phyloP scores from a whole-genome alignment of 2,113 vertebrate genomes.

The Oryzias melastigma region DNA sequence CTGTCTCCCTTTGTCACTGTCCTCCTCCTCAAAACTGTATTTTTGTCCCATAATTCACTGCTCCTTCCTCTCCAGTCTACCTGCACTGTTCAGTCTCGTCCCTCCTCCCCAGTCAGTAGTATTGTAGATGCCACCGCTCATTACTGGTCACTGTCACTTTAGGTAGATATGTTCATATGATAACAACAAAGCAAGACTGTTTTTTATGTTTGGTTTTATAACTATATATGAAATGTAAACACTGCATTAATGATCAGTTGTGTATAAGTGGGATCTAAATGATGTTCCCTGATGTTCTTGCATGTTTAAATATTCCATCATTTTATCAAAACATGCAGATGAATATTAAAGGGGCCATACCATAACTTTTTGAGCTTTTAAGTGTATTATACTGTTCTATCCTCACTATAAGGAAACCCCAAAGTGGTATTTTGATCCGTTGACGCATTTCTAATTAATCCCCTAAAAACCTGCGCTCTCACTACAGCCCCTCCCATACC shows the following conservation, averaged over 20 bases:
- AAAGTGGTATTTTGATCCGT: no score
- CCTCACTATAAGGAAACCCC: no score
- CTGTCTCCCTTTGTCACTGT: slow-evolving; percentile 19
- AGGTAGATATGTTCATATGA: slow-evolving; percentile 66
- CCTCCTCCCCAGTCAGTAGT: slow-evolving; percentile 28
- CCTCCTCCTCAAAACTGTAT: slow-evolving; percentile 38
- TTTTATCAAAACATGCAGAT: slow-evolving; percentile 21
- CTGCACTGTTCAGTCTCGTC: slow-evolving; percentile 32
- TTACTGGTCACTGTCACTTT: slow-evolving; percentile 63
- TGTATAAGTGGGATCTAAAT: slow-evolving; percentile 21
- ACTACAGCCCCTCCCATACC: no score
- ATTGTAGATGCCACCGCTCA: slow-evolving; percentile 36
- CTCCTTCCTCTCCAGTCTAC: slow-evolving; percentile 10
- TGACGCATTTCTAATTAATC: no score
- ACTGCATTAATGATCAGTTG: slow-evolving; percentile 33
- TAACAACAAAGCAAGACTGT: slow-evolving; percentile 52
- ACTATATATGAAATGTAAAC: slow-evolving; percentile 48
- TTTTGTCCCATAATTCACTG: slow-evolving; percentile 17
- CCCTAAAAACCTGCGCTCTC: no score
- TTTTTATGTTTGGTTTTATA: slow-evolving; percentile 68
- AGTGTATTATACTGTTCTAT: no score
- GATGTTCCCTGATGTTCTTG: slow-evolving; percentile 16
- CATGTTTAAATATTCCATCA: slow-evolving; percentile 40
- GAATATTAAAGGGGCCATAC: neutral
- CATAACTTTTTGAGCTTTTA: no score